Evolutionary conservation across 2,113 vertebrate genomes (phyloP).

Genomic region (Balaeniceps rex): DNA sequence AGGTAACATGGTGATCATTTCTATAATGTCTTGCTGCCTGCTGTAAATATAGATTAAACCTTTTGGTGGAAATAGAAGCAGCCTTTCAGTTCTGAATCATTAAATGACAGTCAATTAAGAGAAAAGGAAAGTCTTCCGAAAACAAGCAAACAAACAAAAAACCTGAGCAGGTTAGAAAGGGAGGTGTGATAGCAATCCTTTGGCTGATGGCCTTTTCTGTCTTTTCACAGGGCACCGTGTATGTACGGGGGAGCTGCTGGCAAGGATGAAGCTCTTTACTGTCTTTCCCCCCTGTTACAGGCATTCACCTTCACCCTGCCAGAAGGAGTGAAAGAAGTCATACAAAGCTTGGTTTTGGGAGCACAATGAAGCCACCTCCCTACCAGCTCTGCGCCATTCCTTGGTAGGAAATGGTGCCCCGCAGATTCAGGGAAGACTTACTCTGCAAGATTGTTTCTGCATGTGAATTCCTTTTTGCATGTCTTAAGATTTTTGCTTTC

Average conservation of each 20-base stretch:
- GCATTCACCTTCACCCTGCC: conserved; percentile 45
- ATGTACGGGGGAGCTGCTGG: conserved; percentile 65
- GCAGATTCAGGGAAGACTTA: neutral
- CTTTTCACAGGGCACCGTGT: conserved; percentile 18
- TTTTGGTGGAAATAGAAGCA: neutral
- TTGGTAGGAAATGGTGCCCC: neutral
- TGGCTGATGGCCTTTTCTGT: neutral
- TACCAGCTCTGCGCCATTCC: conserved; percentile 51
- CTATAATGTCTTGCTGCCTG: neutral
- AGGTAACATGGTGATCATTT: neutral
- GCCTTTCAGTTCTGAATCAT: neutral
- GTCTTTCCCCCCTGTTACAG: conserved; percentile 37
- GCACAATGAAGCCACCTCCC: conserved; percentile 26
- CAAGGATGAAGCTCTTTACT: conserved; percentile 59
- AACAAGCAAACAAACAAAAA: neutral
- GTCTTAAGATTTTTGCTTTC: neutral
- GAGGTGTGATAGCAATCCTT: neutral
- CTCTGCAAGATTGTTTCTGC: neutral
- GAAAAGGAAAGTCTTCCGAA: neutral
- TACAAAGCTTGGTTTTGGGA: conserved; percentile 8
- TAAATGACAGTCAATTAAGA: neutral
- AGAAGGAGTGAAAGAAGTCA: conserved; percentile 15
- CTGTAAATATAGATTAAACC: neutral
- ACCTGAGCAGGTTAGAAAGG: neutral
- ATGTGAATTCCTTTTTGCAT: neutral